Evolutionary conservation across 2,113 vertebrate genomes (phyloP), one percentile per base, ranked within the genome.

Genomic region (Mustelus asterias): DNA sequence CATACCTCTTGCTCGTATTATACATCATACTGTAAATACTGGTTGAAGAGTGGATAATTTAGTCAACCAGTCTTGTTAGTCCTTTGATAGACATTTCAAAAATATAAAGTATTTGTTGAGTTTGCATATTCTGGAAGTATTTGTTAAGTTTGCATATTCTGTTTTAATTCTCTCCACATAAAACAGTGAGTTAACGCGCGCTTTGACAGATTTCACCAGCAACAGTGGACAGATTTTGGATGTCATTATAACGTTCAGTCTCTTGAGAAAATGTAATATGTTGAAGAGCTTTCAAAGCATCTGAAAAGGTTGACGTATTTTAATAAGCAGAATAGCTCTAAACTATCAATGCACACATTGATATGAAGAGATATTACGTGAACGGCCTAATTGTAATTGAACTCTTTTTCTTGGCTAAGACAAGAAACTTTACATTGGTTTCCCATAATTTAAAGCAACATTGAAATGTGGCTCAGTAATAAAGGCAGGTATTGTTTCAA

Each of bases 401-500:
- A 65, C 58, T 92, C 58, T 33, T 65, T 65, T n/a, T 11, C 58
- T 65, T 63, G 58, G 54, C 58, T 92, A 29, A 92, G 60, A 92
- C 58, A 65, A 29, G 29, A 89, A 37, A 29, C 60, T 65, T 20
- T 33, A 63, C 29, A 22, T 92, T 58, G 65, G 90, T 93, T 65
- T 65, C 63, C 29, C n/a, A 22, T 37, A 33, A 93, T 93, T 93
- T 16, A 65, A 93, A 60, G 37, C 33, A 13, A n/a, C 60, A 93
- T 37, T 93, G 90, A 33, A 93, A 16, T n/a, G 44, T 93, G 63
- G n/a, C 63, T 93, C 60, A 93, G 90, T 37, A 65, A 93, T n/a
- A 2, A 65, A 65, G 60, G 26, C 90, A 93, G 90, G 29, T 93
- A 93, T 7, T 93, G 60, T 93, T 65, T 37, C 60, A 93, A 63